Percentiles rank a stretch among this genome's conserved stretches.
These are phyloP conservation scores for Morinoia aosen DNA, from an alignment of 2,888 invertebrate species.

Conservation along the genomic window DNA sequence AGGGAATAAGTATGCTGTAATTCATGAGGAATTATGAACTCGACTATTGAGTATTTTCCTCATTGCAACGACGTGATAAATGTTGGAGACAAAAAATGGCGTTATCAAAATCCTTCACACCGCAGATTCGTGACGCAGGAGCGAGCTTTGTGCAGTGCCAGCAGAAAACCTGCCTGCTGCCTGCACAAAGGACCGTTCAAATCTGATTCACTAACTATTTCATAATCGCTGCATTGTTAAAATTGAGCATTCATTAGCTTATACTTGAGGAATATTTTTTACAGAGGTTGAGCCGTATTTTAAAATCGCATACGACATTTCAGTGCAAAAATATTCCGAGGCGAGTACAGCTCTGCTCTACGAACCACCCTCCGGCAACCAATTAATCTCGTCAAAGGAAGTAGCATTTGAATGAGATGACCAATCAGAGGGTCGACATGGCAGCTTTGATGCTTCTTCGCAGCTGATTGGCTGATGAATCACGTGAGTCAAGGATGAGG, in stretches of 20 bases:
- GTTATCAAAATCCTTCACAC: background rate
- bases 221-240: background rate
- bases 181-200: too few species aligned
- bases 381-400: constrained; percentile 12
- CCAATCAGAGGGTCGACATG: background rate
- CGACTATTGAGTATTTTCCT: too few species aligned
- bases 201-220: too few species aligned
- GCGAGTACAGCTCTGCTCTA: background rate
- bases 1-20: too few species aligned
- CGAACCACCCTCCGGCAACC: background rate
- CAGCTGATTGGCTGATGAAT: background rate
- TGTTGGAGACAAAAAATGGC: too few species aligned
- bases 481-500: background rate
- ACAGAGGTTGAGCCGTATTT: background rate
- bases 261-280: background rate
- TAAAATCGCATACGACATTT: background rate
- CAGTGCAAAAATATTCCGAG: background rate
- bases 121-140: background rate
- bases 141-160: background rate
- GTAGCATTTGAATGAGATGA: constrained; percentile 7
- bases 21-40: too few species aligned
- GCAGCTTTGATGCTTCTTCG: background rate
- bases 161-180: background rate
- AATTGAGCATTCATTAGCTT: background rate
- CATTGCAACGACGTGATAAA: too few species aligned